A percentile compares a stretch with the other conserved stretches of the same genome.
Conservation (phyloP, 1,140 invertebrate genomes). For the Rhyacophila brunnea region DNA sequence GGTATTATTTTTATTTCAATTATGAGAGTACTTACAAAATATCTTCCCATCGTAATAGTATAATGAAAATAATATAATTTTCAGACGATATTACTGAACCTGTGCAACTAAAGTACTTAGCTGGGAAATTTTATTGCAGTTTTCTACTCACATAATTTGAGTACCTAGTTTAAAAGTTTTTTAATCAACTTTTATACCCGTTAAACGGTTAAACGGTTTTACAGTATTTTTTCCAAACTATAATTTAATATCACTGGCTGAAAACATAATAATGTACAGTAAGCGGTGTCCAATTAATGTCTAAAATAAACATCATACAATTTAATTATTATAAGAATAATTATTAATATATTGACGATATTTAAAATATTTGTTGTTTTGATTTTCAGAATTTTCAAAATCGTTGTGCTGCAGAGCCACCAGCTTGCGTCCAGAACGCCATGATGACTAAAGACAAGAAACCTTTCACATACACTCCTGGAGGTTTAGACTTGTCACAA, state of each 20-base stretch:
- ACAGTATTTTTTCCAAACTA: not conserved
- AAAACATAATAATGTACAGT: no score
- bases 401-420: conserved; percentile 62
- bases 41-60: no score
- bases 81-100: no score
- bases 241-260: not conserved
- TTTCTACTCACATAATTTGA: not conserved
- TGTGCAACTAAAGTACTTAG: not conserved
- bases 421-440: conserved; percentile 85
- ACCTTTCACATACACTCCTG: conserved; percentile 92
- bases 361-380: no score
- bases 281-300: no score
- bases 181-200: no score
- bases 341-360: no score
- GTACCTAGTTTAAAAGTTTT: not conserved
- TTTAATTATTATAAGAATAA: no score
- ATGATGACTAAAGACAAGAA: conserved; percentile 96
- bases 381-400: conserved; percentile 33
- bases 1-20: no score
- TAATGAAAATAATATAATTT: no score
- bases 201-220: not conserved
- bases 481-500: conserved; percentile 86
- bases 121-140: not conserved
- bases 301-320: no score
- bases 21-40: no score